phyloP scores from a whole-genome alignment of 2,797 vertebrate species.

The Acomys russatus region DNA sequence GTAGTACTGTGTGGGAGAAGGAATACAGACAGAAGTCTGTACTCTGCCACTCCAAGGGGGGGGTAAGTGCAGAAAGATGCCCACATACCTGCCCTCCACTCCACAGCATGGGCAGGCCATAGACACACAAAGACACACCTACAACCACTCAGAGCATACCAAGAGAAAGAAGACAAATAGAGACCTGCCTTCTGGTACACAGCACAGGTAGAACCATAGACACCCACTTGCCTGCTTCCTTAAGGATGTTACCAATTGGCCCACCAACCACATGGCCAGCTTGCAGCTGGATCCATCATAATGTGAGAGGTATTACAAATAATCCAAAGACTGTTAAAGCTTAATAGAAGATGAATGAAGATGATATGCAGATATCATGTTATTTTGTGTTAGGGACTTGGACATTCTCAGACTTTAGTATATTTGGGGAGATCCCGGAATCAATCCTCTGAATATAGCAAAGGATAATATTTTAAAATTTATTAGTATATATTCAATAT shows the following conservation, averaged over 20 bases:
- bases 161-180: background rate
- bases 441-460: background rate
- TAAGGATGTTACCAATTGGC: background rate
- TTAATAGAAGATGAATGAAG: background rate
- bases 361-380: background rate
- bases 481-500: background rate
- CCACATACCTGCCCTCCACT: too few relatives aligned
- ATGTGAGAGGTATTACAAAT: background rate
- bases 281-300: background rate
- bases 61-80: too few relatives aligned
- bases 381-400: background rate
- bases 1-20: too few relatives aligned
- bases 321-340: background rate
- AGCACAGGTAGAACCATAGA: background rate
- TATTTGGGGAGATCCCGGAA: background rate
- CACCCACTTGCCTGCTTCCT: background rate
- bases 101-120: too few relatives aligned
- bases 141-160: too few relatives aligned
- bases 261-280: background rate
- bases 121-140: too few relatives aligned
- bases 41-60: too few relatives aligned
- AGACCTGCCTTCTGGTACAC: background rate
- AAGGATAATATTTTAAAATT: background rate
- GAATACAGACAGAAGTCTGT: too few relatives aligned
- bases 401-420: background rate